Conservation (phyloP, 2,888 invertebrate species). For the Aradus depressus region DNA sequence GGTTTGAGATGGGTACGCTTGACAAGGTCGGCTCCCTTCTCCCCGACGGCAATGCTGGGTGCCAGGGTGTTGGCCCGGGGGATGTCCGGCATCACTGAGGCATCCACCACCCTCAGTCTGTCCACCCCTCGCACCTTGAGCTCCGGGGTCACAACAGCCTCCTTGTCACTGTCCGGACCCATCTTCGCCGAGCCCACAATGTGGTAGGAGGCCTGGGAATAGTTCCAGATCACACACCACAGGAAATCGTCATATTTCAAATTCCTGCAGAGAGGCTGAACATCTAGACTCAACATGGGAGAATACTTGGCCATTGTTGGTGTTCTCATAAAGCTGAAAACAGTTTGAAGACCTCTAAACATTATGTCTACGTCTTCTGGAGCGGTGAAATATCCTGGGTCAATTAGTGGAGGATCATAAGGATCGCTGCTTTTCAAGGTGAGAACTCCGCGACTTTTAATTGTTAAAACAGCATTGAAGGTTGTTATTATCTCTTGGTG, state of each 20-base stretch:
- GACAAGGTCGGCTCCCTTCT: constrained; percentile 19
- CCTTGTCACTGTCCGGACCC: constrained; percentile 1
- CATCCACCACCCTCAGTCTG: constrained; percentile 15
- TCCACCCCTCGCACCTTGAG: constrained; percentile 13
- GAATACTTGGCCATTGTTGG: constrained; percentile 1
- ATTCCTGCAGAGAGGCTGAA: neutral
- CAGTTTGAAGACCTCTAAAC: constrained; percentile 1
- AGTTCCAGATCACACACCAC: constrained; percentile 1
- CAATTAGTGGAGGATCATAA: constrained; percentile 9
- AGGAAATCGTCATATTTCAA: constrained; percentile 4
- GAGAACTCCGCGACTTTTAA: constrained; percentile 6
- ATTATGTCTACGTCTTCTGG: neutral
- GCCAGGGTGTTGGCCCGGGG: constrained; percentile 14
- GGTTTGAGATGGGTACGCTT: too few relatives aligned
- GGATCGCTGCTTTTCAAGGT: neutral
- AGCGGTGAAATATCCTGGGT: constrained; percentile 7
- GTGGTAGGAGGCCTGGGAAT: constrained; percentile 15
- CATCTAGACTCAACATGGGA: neutral
- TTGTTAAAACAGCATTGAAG: neutral
- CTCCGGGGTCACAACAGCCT: constrained; percentile 10
- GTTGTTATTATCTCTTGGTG: neutral
- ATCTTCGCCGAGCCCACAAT: constrained; percentile 14
- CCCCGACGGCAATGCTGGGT: constrained; percentile 16
- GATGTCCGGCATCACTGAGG: constrained; percentile 18
- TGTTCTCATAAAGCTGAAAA: constrained; percentile 3